A percentile compares a stretch with the other conserved stretches of the same genome.
These are phyloP conservation scores for Formicarius rufipectus DNA, from an alignment of 2,113 vertebrate species.

Conservation along the genomic window DNA sequence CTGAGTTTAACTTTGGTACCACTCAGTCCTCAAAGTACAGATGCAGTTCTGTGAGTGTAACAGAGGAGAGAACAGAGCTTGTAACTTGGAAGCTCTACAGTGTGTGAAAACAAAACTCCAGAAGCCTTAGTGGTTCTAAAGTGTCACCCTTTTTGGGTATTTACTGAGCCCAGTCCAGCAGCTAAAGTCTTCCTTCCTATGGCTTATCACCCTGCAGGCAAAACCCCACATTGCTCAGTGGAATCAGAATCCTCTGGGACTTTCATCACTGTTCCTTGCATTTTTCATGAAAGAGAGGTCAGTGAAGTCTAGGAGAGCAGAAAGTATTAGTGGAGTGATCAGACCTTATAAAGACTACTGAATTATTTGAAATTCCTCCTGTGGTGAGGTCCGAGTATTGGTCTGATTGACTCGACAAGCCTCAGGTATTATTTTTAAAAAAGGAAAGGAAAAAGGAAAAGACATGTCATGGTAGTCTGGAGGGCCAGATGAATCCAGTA, in stretches of 20 bases:
- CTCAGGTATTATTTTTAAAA: background rate
- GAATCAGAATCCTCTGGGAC: background rate
- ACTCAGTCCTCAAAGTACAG: background rate
- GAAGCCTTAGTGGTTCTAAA: background rate
- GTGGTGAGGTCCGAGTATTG: background rate
- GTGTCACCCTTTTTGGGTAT: background rate
- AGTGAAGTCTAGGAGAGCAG: background rate
- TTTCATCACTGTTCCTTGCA: background rate
- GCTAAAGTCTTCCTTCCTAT: background rate
- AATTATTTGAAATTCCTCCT: slow-evolving; percentile 20
- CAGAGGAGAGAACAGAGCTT: background rate
- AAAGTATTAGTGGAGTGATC: slow-evolving; percentile 3
- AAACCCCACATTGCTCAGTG: background rate
- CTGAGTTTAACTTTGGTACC: background rate
- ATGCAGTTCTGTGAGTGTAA: background rate
- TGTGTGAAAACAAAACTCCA: slow-evolving; percentile 19
- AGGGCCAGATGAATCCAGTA: background rate
- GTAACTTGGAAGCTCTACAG: slow-evolving; percentile 5
- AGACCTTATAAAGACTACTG: background rate
- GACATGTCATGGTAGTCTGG: background rate
- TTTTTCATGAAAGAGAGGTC: background rate
- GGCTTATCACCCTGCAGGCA: background rate
- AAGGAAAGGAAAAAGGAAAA: background rate
- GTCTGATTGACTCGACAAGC: background rate
- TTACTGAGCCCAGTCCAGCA: background rate